Conservation (phyloP, 2,113 vertebrate genomes). For the Bos indicus region DNA sequence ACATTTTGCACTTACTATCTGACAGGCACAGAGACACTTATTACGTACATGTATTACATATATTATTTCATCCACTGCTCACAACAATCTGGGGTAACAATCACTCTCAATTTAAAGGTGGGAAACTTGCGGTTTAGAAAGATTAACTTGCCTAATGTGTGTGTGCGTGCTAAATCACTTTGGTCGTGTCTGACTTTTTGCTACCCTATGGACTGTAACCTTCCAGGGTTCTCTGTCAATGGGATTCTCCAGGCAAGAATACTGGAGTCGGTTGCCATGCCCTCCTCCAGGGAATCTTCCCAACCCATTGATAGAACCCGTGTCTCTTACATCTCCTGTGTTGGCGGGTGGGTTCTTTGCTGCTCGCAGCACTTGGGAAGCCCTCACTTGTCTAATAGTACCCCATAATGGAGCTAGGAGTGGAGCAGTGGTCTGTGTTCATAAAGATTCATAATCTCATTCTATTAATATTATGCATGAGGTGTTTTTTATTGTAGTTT, state of each 20-base stretch:
- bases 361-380: not conserved
- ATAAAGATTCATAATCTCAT: not conserved
- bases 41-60: not conserved
- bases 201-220: not conserved
- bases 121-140: not conserved
- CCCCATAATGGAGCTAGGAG: not conserved
- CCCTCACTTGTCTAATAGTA: not conserved
- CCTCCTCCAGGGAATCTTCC: not conserved
- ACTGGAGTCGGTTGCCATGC: not conserved
- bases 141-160: not conserved
- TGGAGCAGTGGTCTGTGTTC: not conserved
- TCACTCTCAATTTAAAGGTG: not conserved
- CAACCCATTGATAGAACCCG: not conserved
- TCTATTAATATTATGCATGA: not conserved
- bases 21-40: not conserved
- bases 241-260: not conserved
- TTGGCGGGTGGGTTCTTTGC: not conserved
- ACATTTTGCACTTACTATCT: not conserved
- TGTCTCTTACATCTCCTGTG: not conserved
- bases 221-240: not conserved
- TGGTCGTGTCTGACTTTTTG: not conserved
- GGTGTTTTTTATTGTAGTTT: not conserved
- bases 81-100: not conserved
- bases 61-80: not conserved
- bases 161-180: not conserved